Evolutionary conservation across 2,113 vertebrate species (phyloP).

Genomic region (Ptychochromis oligacanthus): DNA sequence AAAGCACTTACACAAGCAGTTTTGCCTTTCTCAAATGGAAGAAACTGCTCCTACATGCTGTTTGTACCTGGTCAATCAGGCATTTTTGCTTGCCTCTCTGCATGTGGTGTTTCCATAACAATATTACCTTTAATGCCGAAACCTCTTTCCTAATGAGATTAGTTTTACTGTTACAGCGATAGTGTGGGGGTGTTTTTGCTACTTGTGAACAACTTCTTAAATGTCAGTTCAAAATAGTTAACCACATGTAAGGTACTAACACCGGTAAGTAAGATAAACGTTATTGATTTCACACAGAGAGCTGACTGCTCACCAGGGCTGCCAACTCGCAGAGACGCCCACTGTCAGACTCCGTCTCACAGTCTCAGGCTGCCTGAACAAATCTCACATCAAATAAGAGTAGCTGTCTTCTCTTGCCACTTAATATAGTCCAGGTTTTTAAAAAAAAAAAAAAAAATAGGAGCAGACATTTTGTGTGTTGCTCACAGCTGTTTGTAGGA

Average conservation of each 20-base stretch:
- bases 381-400: background rate
- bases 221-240: background rate
- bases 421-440: background rate
- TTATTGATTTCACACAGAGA: background rate
- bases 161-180: background rate
- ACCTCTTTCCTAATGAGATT: background rate
- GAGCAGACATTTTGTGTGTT: background rate
- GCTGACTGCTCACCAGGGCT: background rate
- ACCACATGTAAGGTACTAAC: background rate
- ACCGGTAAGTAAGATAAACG: background rate
- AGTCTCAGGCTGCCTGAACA: background rate
- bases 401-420: background rate
- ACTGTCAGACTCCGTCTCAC: background rate
- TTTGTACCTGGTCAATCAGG: background rate
- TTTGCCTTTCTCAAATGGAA: constrained; percentile 11
- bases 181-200: background rate
- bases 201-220: constrained; percentile 9
- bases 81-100: background rate
- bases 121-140: constrained; percentile 10
- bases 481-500: background rate
- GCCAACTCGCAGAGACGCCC: background rate
- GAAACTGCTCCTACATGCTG: constrained; percentile 19
- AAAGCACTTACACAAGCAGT: constrained; percentile 54
- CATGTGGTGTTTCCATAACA: background rate
- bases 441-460: background rate